Base-by-base conservation (phyloP, 2,888 invertebrate species). In the Dysmachus trigonus region DNA sequence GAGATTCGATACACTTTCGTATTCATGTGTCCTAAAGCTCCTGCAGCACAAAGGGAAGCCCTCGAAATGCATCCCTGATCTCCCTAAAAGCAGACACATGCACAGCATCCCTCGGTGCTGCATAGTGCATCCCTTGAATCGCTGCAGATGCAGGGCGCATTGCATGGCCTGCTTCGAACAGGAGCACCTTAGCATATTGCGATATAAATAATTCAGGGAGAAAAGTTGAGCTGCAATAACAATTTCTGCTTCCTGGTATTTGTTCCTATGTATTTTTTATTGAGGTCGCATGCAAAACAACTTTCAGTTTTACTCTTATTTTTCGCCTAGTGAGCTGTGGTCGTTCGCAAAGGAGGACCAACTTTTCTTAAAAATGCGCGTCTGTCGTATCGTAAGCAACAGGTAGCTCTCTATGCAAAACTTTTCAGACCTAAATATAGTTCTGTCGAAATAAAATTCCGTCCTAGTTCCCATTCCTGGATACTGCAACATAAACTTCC, bases 11-110 rank as follows among this genome's bases (percentile, higher is more conserved):
- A 53, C 31, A 62, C 62, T 53, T 81, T 81, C 53, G 35, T 81
- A 62, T 81, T 81, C 81, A 53, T 81, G 81, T 81, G 53, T 81
- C 62, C 81, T 81, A 62, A 53, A 81, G 81, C 62, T 53, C 53
- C 18, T 31, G 18, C 53, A 81, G 18, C 53, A 81, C 33, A 81
- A 81, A 81, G 10, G n/a, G 27, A 27, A 27, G 18, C 47, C 41
- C 31, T 77, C 30, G n/a, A 27, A 77, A 10, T 22, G 62, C 81
- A 81, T 62, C 33, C 18, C 33, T 8, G 62, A 62, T 77, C 47
- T 77, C 47, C n/a, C 15, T 30, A 31, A 31, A 27, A 30, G 2
- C 15, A 73, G 30, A 73, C 62, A 22, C 62, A 10, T 27, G 62
- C 27, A 53, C 53, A 51, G 51, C n/a, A 51, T 41, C 47, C 7